Evolutionary conservation across 2,797 vertebrate species (phyloP), one percentile per base, ranked within the genome.

Genomic region (Varecia variegata): DNA sequence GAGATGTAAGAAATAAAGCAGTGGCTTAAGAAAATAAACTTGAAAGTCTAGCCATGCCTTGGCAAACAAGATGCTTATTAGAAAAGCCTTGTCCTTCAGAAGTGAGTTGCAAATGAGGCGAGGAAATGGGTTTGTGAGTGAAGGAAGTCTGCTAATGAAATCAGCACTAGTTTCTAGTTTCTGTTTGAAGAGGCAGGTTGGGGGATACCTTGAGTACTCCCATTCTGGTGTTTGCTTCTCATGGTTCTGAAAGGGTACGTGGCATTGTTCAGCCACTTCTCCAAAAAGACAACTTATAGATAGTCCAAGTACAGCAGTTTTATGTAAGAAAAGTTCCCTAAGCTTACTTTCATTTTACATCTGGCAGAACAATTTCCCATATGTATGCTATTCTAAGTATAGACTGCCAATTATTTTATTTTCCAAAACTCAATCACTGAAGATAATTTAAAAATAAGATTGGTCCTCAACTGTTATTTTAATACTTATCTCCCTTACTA

Each of bases 21-120:
- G 35, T 52, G 62, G 65, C 76, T 96, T 97, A 97, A 96, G 73
- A 86, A 96, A 96, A 93, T 84, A 96, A 90, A 92, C 80, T 95
- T 56, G 58, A 93, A 97, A 84, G 65, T 87, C 65, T 96, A 94
- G 54, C 74, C 47, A 77, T 73, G 76, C 14, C 65, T 94, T 77
- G 70, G 40, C 83, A 97, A 96, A 96, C 94, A 95, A 96, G 68
- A 81, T 58, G 30, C n/a, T 91, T 93, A 77, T 93, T 94, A 94
- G 65, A 83, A 97, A 96, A 96, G 38, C 10, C 54, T 54, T 50
- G 35, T 90, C 30, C 58, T 94, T 95, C 65, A 84, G 71, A 94
- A 90, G 35, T 43, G 71, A 94, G 71, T 81, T 95, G 58, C 25
- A 74, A 97, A 52, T 80, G 86, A 93, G 77, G 92, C 2, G 14